phyloP scores from a whole-genome alignment of 2,888 invertebrate species.

The Ochropacha duplaris region DNA sequence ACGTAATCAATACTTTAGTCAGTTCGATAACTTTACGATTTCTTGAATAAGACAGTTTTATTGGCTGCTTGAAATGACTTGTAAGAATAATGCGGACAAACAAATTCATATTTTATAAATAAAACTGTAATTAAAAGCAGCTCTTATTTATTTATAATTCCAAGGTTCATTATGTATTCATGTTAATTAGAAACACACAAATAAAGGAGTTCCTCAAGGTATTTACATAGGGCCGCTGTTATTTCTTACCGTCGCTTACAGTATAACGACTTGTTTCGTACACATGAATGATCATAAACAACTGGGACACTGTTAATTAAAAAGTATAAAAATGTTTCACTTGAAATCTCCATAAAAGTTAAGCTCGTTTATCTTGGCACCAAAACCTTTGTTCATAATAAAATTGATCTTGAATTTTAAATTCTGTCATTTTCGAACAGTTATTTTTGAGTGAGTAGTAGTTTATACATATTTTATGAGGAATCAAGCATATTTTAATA shows the following conservation, averaged over 20 bases:
- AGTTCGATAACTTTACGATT: neutral
- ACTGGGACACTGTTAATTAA: neutral
- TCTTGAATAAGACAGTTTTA: neutral
- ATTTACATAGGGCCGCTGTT: neutral
- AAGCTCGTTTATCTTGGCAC: constrained; percentile 6
- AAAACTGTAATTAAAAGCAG: neutral
- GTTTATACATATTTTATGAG: too few relatives aligned
- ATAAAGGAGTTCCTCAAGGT: neutral
- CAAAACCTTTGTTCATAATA: constrained; percentile 7
- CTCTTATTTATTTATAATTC: too few relatives aligned
- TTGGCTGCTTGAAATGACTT: neutral
- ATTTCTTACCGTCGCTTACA: neutral
- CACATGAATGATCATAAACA: neutral
- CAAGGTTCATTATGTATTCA: too few relatives aligned
- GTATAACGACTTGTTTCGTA: neutral
- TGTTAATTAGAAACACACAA: neutral
- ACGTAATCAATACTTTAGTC: neutral
- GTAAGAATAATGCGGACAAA: neutral
- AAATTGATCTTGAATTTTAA: constrained; percentile 2
- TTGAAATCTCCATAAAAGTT: neutral
- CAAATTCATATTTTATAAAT: neutral
- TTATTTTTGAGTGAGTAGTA: neutral
- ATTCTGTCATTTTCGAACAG: constrained; percentile 10
- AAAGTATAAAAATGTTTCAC: neutral
- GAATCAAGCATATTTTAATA: too few relatives aligned